Percentiles rank a stretch among this genome's conserved stretches.
Conservation (phyloP, 2,888 invertebrate genomes). For the Lypha dubia region DNA sequence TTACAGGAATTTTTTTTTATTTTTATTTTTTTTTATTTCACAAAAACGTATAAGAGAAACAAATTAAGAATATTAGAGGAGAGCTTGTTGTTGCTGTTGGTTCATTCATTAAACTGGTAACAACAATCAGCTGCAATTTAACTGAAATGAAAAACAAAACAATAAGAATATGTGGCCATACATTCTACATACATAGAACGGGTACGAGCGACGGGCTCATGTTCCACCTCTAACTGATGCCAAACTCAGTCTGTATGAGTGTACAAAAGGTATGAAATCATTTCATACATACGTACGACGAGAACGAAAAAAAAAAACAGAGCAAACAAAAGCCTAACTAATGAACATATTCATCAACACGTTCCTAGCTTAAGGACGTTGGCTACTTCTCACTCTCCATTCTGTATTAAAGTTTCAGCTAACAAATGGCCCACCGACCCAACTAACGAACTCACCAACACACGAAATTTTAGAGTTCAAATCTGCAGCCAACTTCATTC, state of each 20-base stretch:
- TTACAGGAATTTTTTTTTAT: conserved; percentile 65
- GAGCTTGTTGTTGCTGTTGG: conserved; percentile 3
- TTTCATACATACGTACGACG: conserved; percentile 11
- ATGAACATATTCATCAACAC: conserved; percentile 21
- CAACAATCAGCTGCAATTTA: conserved; percentile 20
- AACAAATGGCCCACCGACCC: background rate
- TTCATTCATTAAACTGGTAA: conserved; percentile 42
- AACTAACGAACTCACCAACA: conserved; percentile 2
- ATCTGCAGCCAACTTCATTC: conserved; percentile 2
- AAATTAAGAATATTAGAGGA: conserved; percentile 71
- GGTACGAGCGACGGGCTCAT: too few relatives aligned
- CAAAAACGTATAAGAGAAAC: conserved; percentile 41
- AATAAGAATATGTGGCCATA: conserved; percentile 40
- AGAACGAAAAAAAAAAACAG: background rate
- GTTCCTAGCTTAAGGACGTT: background rate
- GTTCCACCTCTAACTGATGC: background rate
- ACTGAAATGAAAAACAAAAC: background rate
- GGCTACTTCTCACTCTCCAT: background rate
- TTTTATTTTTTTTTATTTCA: conserved; percentile 36
- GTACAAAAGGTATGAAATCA: conserved; percentile 47
- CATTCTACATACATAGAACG: too few relatives aligned
- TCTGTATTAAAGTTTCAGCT: background rate
- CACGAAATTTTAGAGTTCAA: conserved; percentile 53
- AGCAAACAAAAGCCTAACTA: conserved; percentile 23
- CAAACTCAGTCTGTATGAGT: too few relatives aligned